These are phyloP conservation scores for Shinisaurus crocodilurus DNA, from an alignment of 2,113 vertebrate genomes.

Conservation along the genomic window DNA sequence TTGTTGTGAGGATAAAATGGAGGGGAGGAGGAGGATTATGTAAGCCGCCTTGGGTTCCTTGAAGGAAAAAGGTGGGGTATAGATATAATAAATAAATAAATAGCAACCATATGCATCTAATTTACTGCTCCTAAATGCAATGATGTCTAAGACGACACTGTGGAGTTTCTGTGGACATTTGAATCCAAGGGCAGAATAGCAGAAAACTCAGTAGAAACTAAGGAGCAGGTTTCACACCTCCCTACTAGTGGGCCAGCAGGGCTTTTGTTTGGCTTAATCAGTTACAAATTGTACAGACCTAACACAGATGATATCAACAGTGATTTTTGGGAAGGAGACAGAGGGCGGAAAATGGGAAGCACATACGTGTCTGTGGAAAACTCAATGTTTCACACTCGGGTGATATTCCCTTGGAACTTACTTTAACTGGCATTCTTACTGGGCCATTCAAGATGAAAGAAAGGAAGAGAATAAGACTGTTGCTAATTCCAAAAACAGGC, in stretches of 20 bases:
- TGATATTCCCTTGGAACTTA: neutral
- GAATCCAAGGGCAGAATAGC: neutral
- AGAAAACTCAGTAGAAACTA: neutral
- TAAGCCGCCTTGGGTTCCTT: too few species aligned
- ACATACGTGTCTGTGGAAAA: neutral
- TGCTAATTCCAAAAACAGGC: neutral
- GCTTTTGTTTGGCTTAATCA: neutral
- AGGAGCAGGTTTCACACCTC: neutral
- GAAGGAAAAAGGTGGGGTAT: too few species aligned
- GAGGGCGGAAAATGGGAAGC: neutral
- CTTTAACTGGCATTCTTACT: neutral
- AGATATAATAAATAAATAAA: too few species aligned
- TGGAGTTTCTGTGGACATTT: neutral
- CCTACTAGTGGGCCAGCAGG: neutral
- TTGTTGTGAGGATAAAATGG: too few species aligned
- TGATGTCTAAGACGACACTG: neutral
- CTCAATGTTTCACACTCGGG: accelerated
- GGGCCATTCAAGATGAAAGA: neutral
- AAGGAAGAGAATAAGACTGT: neutral
- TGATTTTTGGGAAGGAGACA: neutral
- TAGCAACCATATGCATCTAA: neutral
- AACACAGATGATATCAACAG: neutral
- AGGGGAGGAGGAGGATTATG: too few species aligned
- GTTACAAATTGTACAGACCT: neutral
- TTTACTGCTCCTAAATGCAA: neutral